Evolutionary conservation across 2,888 invertebrate species (phyloP).

Genomic region (Acrobeloides nanus): DNA sequence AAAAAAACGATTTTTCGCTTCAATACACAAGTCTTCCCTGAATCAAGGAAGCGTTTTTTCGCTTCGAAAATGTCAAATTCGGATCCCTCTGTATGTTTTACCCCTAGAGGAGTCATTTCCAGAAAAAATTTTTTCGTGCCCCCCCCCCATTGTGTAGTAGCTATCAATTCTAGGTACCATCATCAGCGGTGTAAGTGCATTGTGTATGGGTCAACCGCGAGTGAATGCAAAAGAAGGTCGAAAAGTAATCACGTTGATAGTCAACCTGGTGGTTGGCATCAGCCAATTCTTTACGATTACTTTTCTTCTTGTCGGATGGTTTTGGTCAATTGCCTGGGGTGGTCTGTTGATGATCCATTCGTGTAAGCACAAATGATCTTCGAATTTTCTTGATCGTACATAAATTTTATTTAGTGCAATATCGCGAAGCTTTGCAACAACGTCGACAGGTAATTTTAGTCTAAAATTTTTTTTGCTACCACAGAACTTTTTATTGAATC

Average conservation of each 20-base stretch:
- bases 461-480: not conserved
- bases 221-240: slow-evolving; percentile 66
- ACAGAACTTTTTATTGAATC: too few species aligned
- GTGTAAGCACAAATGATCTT: slow-evolving; percentile 63
- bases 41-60: too few species aligned
- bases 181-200: slow-evolving; percentile 76
- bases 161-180: slow-evolving; percentile 68
- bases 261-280: slow-evolving; percentile 76
- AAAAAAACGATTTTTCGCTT: too few species aligned
- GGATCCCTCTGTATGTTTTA: too few species aligned
- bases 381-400: not conserved
- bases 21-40: too few species aligned
- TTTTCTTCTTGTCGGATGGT: slow-evolving; percentile 79
- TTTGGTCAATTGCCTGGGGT: slow-evolving; percentile 97
- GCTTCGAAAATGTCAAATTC: too few species aligned
- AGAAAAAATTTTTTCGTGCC: too few species aligned
- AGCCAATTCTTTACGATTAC: slow-evolving; percentile 85
- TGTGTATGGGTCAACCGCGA: slow-evolving; percentile 80
- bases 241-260: slow-evolving; percentile 62
- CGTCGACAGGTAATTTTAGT: slow-evolving; percentile 51
- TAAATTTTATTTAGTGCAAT: slow-evolving; percentile 44
- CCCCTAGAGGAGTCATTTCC: too few species aligned
- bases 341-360: slow-evolving; percentile 80
- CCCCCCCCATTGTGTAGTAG: not conserved
- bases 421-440: slow-evolving; percentile 52